Base-by-base conservation (phyloP, 2,888 invertebrate genomes). In the Drosophila mimetica region DNA sequence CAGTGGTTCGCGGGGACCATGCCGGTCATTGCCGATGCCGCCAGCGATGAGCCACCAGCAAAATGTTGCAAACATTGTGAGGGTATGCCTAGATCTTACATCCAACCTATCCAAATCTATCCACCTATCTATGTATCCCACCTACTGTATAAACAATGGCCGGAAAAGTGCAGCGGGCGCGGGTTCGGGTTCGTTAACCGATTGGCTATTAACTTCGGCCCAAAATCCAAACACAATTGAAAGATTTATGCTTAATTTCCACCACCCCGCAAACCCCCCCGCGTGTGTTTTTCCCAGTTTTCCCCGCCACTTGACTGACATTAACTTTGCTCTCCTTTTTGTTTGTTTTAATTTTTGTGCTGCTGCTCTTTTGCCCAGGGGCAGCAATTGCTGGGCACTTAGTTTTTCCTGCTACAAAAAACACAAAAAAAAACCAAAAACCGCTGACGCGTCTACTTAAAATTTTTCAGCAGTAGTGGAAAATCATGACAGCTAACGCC, bases 21-120 rank as follows among this genome's bases (percentile, higher is more conserved):
- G 94, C 94, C 93, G 93, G 93, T 94, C 92, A 93, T 93, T 93
- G 93, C 93, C 92, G 93, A 93, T 92, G 92, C 92, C 92, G 75
- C 65, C 82, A 83, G 86, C 86, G 94, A 94, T 93, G 94, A 94
- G 93, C 96, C 96, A 93, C 95, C 96, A 94, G 95, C 96, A 93
- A 96, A 96, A 93, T 96, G 96, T 95, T 96, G 96, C 95, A 96
- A 95, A 94, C 96, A 96, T 93, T 96, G 96, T 95, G 96, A 96
- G 96, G 96, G 96, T 96, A 95, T 89, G 91, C 82, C 70, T 86
- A 84, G 77, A 77, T 78, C 66, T 85, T 82, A 77, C 77, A 59
- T 66, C 48, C 66, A 44, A 51, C 44, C 55, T 47, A 46, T 53
- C 25, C 51, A 41, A 44, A 14, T 28, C 25, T 25, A 28, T 51